Conservation (phyloP, 1,140 invertebrate species). For the Steinernema feltiae region DNA sequence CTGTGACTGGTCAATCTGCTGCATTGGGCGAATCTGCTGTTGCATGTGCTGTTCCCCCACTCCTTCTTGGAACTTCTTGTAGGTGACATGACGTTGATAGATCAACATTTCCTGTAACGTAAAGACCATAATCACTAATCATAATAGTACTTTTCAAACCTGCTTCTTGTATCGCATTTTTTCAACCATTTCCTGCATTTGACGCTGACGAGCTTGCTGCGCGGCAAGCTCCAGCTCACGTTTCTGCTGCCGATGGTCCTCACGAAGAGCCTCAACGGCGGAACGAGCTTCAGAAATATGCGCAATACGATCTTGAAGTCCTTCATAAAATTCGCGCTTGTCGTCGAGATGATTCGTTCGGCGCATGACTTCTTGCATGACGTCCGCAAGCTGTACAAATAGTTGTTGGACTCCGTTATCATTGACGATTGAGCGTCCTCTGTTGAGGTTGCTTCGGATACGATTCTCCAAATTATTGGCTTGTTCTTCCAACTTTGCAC, state of each 20-base stretch:
- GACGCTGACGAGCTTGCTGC: slow-evolving; percentile 70
- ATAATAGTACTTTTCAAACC: not conserved
- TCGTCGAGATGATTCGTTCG: slow-evolving; percentile 93
- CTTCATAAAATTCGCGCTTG: slow-evolving; percentile 75
- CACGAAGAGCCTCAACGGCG: slow-evolving; percentile 84
- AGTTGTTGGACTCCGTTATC: slow-evolving; percentile 86
- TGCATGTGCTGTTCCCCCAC: slow-evolving; percentile 52
- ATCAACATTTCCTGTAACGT: slow-evolving; percentile 53
- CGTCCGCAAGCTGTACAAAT: slow-evolving; percentile 89
- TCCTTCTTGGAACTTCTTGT: slow-evolving; percentile 56
- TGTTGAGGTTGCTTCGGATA: slow-evolving; percentile 92
- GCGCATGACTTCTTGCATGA: slow-evolving; percentile 84
- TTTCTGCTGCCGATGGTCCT: slow-evolving; percentile 83
- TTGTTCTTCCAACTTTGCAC: not conserved
- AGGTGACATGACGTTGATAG: slow-evolving; percentile 46
- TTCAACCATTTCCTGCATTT: slow-evolving; percentile 87
- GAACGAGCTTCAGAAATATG: slow-evolving; percentile 90
- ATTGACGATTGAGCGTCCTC: slow-evolving; percentile 87
- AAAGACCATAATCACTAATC: not conserved
- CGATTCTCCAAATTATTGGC: slow-evolving; percentile 96
- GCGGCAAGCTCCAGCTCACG: slow-evolving; percentile 80
- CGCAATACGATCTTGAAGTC: slow-evolving; percentile 85
- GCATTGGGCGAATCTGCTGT: not conserved
- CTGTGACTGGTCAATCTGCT: too few relatives aligned
- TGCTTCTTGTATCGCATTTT: slow-evolving; percentile 98